Evolutionary conservation across 2,797 vertebrate species (phyloP).

Genomic region (Zenarchopterus dispar): DNA sequence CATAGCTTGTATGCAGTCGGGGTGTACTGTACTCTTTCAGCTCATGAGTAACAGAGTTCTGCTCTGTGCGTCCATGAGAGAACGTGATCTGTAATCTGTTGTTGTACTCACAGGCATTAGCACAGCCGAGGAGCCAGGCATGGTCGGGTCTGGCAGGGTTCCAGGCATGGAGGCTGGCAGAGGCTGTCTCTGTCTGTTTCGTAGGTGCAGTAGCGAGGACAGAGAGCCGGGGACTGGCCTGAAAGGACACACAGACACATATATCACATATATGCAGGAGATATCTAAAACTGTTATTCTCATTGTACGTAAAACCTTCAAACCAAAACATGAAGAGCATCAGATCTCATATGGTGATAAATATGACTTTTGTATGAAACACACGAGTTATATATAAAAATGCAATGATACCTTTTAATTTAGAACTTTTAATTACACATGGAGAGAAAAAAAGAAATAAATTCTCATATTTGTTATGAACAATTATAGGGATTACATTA

Average conservation of each 20-base stretch:
- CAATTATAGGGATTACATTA: too few relatives aligned
- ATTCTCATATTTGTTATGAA: too few relatives aligned
- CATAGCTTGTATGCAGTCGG: constrained; percentile 6
- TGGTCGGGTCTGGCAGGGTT: constrained; percentile 96
- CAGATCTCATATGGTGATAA: neutral
- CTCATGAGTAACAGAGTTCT: constrained; percentile 21
- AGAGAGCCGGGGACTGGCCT: constrained; percentile 98
- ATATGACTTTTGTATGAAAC: neutral
- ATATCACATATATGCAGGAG: neutral
- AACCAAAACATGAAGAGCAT: constrained; percentile 1
- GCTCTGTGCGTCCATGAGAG: constrained; percentile 27
- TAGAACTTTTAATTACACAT: too few relatives aligned
- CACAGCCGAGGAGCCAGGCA: constrained; percentile 98
- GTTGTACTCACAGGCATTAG: constrained; percentile 95
- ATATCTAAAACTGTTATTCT: neutral
- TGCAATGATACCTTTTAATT: too few relatives aligned
- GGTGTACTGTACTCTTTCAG: constrained; percentile 21
- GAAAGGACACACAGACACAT: constrained; percentile 50
- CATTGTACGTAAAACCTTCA: neutral
- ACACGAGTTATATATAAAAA: too few relatives aligned
- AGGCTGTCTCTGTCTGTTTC: constrained; percentile 98
- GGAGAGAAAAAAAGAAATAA: too few relatives aligned
- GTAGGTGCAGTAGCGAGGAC: constrained; percentile 97
- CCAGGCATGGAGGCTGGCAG: constrained; percentile 99
- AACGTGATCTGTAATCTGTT: constrained; percentile 53